Evolutionary conservation across 2,888 invertebrate genomes (phyloP), one percentile per base, ranked within the genome.

Genomic region (Rhagonycha fulva): DNA sequence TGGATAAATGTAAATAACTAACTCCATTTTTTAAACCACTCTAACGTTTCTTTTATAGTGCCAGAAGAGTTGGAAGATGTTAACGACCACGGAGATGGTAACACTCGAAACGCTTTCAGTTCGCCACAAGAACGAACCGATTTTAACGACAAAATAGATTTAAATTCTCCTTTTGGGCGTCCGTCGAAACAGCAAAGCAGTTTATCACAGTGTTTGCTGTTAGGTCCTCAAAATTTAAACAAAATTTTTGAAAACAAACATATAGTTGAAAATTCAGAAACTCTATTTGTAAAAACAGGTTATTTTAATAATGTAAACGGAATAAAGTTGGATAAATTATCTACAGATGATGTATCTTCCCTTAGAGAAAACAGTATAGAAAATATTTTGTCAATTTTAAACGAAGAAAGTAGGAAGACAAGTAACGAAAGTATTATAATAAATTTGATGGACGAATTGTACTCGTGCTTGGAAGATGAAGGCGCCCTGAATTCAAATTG

Each of bases 21-120:
- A 69, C 72, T 24, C 9, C 12, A n/a, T 30, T 60, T 71, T 69
- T 62, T 63, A 24, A 66, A 62, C 71, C 14, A 72, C 14, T 26
- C 23, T 62, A 30, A 28, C 24, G 11, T 9, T 63, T 30, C 12
- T 76, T 77, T 85, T 85, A 70, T 80, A 90, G 89, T 90, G 68
- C 89, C 89, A 5, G 90, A 90, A 83, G 90, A 90, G 83, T 81
- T 83, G 30, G 89, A 89, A 82, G 83, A 78, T 24, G 60, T 75
- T 10, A 23, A 28, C 28, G 76, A 80, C 9, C 74, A 78, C 32
- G 70, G 75, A 61, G 80, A 73, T n/a, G 72, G 75, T n/a, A 83
- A 83, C 72, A 77, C 82, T 28, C 78, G 88, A 72, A 88, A 88
- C 69, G 87, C 87, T 0, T 88, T 87, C 77, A 87, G 88, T 79